A percentile compares a stretch with the other conserved stretches of the same genome.
These are phyloP conservation scores for Mus pahari DNA, from an alignment of 2,113 vertebrate species.

Conservation along the genomic window DNA sequence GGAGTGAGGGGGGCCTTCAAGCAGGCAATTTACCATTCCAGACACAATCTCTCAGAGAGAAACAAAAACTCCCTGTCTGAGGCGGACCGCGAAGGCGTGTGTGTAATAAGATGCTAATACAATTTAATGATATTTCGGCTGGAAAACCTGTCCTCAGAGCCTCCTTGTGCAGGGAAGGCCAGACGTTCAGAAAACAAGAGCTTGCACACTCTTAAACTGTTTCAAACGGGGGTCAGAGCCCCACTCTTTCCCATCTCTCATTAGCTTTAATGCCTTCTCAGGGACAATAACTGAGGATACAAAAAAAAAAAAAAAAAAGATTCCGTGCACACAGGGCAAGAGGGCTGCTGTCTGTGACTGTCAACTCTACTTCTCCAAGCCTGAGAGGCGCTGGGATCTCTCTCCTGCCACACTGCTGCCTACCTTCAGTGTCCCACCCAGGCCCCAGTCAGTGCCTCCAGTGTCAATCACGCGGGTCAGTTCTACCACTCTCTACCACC, in stretches of 20 bases:
- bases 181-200: conserved; percentile 79
- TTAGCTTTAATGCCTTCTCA: conserved; percentile 82
- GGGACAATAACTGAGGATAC: conserved; percentile 54
- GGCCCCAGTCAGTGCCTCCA: not conserved
- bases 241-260: conserved; percentile 73
- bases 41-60: conserved; percentile 82
- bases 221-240: conserved; percentile 72
- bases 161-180: conserved; percentile 80
- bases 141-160: conserved; percentile 82
- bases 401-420: not conserved
- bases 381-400: not conserved
- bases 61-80: conserved; percentile 84
- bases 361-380: not conserved
- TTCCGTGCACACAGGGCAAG: conserved; percentile 63
- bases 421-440: not conserved
- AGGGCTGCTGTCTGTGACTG: not conserved
- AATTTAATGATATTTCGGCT: conserved; percentile 84
- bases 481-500: not conserved
- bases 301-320: conserved; percentile 17
- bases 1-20: conserved; percentile 38
- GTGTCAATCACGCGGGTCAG: not conserved
- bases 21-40: conserved; percentile 81
- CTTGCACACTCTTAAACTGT: conserved; percentile 63
- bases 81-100: conserved; percentile 77
- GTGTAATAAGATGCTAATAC: conserved; percentile 86